Evolutionary conservation across 2,797 vertebrate species (phyloP).

Genomic region (Betta splendens): DNA sequence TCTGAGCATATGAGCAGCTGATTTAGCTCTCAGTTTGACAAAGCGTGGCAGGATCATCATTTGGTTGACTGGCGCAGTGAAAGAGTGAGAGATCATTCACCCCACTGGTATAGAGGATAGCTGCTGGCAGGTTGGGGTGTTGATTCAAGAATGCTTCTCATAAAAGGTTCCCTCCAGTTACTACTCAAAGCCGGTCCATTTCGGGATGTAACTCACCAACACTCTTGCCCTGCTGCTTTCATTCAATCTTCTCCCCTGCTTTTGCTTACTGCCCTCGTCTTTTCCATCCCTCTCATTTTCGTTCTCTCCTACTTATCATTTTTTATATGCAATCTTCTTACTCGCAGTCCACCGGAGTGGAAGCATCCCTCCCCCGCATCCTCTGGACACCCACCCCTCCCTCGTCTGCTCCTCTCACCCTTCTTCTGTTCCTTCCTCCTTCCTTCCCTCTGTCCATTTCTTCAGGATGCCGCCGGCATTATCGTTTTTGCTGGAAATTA

Average conservation of each 20-base stretch:
- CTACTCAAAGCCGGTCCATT: slow-evolving; percentile 77
- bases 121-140: slow-evolving; percentile 71
- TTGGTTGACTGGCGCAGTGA: slow-evolving; percentile 54
- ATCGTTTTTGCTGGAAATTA: slow-evolving; percentile 61
- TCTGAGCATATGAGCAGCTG: slow-evolving; percentile 42
- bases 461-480: slow-evolving; percentile 23
- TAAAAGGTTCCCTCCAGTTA: slow-evolving; percentile 82
- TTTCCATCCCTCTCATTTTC: slow-evolving; percentile 23
- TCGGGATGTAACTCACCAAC: slow-evolving; percentile 74
- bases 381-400: background rate
- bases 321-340: slow-evolving; percentile 5
- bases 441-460: slow-evolving; percentile 28
- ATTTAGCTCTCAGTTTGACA: slow-evolving; percentile 60
- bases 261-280: slow-evolving; percentile 34
- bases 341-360: background rate
- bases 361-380: slow-evolving; percentile 4
- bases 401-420: background rate
- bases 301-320: background rate
- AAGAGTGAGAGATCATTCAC: slow-evolving; percentile 46
- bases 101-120: slow-evolving; percentile 30
- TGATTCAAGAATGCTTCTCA: slow-evolving; percentile 79
- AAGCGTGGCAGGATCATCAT: slow-evolving; percentile 53
- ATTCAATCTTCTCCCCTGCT: slow-evolving; percentile 33
- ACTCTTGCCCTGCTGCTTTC: slow-evolving; percentile 59
- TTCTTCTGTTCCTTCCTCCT: background rate